phyloP scores from a whole-genome alignment of 2,888 invertebrate species.

The Mechanitis mazaeus region DNA sequence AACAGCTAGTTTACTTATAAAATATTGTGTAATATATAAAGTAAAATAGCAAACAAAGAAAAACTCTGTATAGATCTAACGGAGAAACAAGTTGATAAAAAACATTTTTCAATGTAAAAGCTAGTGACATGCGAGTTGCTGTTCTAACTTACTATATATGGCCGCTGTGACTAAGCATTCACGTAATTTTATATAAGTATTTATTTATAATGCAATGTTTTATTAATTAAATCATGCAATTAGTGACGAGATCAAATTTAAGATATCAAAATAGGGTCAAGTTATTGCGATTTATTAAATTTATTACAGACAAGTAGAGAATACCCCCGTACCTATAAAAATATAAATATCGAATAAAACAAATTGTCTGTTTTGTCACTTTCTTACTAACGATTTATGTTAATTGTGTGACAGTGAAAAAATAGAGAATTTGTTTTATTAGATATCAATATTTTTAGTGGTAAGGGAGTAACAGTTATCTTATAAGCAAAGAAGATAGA shows the following conservation, averaged over 20 bases:
- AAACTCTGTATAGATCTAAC: too few species aligned
- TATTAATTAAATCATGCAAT: not conserved
- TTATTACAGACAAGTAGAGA: too few species aligned
- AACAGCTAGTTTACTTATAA: too few species aligned
- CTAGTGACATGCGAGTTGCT: not conserved
- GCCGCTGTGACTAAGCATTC: not conserved
- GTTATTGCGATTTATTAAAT: not conserved
- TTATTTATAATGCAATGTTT: not conserved
- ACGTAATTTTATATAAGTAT: not conserved
- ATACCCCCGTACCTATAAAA: too few species aligned
- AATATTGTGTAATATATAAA: too few species aligned
- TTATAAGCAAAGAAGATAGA: not conserved
- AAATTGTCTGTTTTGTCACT: too few species aligned
- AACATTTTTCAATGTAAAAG: constrained; percentile 12
- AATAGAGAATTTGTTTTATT: too few species aligned
- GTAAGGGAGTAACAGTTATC: not conserved
- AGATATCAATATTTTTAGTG: too few species aligned
- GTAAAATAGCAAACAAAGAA: too few species aligned
- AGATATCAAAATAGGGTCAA: not conserved
- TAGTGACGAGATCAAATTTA: not conserved
- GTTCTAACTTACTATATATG: not conserved
- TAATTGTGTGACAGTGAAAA: too few species aligned
- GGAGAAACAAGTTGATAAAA: not conserved
- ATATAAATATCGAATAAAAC: too few species aligned
- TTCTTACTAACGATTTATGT: too few species aligned